Evolutionary conservation across 2,113 vertebrate species (phyloP).

Genomic region (Hystrix brachyura): DNA sequence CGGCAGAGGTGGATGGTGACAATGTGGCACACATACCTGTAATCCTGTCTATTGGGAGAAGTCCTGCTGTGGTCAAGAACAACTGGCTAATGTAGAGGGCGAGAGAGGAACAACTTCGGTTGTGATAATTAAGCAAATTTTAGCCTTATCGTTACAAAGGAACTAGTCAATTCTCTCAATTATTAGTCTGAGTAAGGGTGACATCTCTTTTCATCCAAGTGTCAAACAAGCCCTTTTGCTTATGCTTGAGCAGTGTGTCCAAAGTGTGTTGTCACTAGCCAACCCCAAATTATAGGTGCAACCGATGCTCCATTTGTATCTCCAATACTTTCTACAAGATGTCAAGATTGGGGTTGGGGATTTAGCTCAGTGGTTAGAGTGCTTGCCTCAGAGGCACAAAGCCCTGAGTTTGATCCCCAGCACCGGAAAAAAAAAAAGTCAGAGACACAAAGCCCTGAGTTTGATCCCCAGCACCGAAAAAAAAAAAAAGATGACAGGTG

Average conservation of each 20-base stretch:
- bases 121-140: neutral
- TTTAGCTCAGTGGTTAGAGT: no score
- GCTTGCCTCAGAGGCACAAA: no score
- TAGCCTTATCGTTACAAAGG: neutral
- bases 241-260: neutral
- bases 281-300: neutral
- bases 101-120: neutral
- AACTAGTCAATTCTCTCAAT: neutral
- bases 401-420: no score
- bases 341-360: neutral
- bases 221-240: neutral
- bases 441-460: no score
- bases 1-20: rapidly evolving
- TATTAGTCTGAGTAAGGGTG: neutral
- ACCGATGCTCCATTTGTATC: neutral
- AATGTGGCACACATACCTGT: rapidly evolving
- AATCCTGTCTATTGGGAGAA: neutral
- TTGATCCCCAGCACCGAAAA: no score
- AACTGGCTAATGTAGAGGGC: neutral
- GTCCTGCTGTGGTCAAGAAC: neutral
- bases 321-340: neutral
- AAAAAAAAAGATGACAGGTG: no score
- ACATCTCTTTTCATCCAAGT: neutral
- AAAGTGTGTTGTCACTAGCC: neutral
- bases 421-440: no score